A percentile compares a stretch with the other conserved stretches of the same genome.
Evolutionary conservation across 2,888 invertebrate species (phyloP).

Genomic region (Amphipoea lucens): DNA sequence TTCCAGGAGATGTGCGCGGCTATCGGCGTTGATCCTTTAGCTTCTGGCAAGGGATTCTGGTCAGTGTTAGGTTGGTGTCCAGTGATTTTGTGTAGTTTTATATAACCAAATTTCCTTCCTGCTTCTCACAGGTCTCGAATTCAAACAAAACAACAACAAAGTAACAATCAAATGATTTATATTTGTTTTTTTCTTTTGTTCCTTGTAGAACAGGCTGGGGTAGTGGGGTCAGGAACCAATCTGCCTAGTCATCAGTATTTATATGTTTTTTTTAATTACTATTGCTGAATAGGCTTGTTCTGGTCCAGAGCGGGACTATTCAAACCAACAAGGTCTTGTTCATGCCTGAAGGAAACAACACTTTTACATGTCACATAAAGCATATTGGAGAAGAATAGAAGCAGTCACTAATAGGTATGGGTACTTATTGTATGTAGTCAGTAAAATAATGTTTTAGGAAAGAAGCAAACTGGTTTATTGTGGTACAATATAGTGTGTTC

Average conservation of each 20-base stretch:
- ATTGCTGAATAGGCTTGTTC: too few relatives aligned
- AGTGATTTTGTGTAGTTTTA: not conserved
- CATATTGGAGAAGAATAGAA: not conserved
- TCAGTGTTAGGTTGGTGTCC: conserved; percentile 93
- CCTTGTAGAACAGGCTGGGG: too few relatives aligned
- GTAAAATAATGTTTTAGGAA: not conserved
- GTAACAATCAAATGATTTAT: not conserved
- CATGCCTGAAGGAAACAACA: not conserved
- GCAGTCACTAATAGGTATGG: not conserved
- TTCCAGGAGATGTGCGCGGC: conserved; percentile 99
- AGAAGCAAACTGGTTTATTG: not conserved
- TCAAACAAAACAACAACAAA: not conserved
- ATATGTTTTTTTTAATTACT: too few relatives aligned
- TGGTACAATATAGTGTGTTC: not conserved
- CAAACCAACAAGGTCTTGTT: too few relatives aligned
- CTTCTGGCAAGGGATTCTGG: conserved; percentile 99
- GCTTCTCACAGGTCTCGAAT: not conserved
- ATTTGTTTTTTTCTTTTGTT: too few relatives aligned
- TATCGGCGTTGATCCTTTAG: conserved; percentile 99
- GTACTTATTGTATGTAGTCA: not conserved
- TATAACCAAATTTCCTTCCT: not conserved
- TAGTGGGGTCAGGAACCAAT: too few relatives aligned
- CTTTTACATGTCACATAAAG: not conserved
- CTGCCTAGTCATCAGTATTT: too few relatives aligned
- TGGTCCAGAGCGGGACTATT: too few relatives aligned